A percentile compares a stretch with the other conserved stretches of the same genome.
Evolutionary conservation across 1,140 invertebrate species (phyloP).

Genomic region (Asbolus verrucosus): DNA sequence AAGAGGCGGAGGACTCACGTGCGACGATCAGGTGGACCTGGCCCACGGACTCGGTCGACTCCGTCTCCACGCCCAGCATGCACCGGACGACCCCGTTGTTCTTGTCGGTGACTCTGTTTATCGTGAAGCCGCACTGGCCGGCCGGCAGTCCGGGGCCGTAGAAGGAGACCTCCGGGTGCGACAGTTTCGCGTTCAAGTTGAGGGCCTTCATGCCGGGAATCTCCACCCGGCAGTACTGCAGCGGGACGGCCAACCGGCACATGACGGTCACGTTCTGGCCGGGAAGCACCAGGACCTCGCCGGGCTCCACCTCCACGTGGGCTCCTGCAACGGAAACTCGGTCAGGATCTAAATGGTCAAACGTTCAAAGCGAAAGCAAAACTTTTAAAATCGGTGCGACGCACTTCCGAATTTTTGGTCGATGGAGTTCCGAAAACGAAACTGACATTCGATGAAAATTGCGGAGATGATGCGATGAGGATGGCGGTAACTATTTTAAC

Average conservation of each 20-base stretch:
- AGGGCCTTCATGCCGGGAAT: slow-evolving; percentile 57
- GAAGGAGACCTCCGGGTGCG: slow-evolving; percentile 66
- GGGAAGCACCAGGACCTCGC: slow-evolving; percentile 64
- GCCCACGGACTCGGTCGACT: slow-evolving; percentile 69
- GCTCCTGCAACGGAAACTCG: slow-evolving; percentile 45
- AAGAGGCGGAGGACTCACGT: slow-evolving; percentile 70
- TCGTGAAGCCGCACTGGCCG: slow-evolving; percentile 78
- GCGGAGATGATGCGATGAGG: no score
- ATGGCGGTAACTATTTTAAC: no score
- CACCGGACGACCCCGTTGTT: slow-evolving; percentile 79
- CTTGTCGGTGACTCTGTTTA: slow-evolving; percentile 71
- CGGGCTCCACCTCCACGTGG: slow-evolving; percentile 66
- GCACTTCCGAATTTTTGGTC: no score
- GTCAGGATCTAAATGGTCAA: no score
- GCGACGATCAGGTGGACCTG: slow-evolving; percentile 76
- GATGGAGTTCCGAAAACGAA: no score
- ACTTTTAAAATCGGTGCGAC: no score
- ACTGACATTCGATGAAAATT: no score
- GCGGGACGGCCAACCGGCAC: slow-evolving; percentile 67
- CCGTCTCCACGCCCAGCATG: slow-evolving; percentile 67
- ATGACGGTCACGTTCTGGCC: slow-evolving; percentile 66
- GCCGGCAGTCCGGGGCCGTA: slow-evolving; percentile 68
- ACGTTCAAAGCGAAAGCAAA: no score
- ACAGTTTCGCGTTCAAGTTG: slow-evolving; percentile 59
- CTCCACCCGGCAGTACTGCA: slow-evolving; percentile 68